phyloP scores from a whole-genome alignment of 2,113 vertebrate species.

The Istiophorus platypterus region DNA sequence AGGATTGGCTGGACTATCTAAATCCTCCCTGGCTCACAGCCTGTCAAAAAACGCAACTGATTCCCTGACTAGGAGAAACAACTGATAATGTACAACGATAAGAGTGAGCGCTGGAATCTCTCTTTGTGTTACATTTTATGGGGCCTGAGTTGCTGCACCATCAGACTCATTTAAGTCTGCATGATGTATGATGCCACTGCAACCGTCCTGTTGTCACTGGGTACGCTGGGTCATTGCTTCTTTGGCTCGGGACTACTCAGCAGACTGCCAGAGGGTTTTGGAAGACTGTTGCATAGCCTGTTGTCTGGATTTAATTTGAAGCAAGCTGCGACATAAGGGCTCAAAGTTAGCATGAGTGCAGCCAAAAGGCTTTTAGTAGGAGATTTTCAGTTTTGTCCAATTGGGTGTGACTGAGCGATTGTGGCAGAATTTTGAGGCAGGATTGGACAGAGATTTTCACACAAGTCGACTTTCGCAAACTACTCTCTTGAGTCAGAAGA shows the following conservation, averaged over 20 bases:
- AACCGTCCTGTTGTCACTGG: conserved; percentile 26
- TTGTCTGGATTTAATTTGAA: conserved; percentile 50
- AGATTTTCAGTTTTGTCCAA: conserved; percentile 32
- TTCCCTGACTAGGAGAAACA: conserved; percentile 49
- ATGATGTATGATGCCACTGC: conserved; percentile 51
- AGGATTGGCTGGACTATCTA: conserved; percentile 46
- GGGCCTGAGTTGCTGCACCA: conserved; percentile 29
- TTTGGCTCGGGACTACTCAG: background rate
- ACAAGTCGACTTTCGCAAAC: background rate
- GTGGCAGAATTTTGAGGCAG: background rate
- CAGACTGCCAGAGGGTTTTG: conserved; percentile 30
- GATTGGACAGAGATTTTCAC: conserved; percentile 16
- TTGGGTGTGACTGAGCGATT: conserved; percentile 14
- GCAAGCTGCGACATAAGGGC: conserved; percentile 38
- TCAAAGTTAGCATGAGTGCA: conserved; percentile 35
- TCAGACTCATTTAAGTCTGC: conserved; percentile 35
- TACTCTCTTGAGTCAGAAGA: background rate
- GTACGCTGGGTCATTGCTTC: conserved; percentile 31
- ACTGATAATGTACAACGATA: conserved; percentile 61
- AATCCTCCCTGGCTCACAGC: conserved; percentile 53
- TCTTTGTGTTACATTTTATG: conserved; percentile 45
- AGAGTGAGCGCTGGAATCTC: conserved; percentile 48
- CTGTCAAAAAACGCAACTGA: conserved; percentile 56
- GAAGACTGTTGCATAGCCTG: background rate
- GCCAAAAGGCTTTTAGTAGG: conserved; percentile 39